Percentiles rank a stretch among this genome's conserved stretches.
These are phyloP conservation scores for Leptinotarsa defecta DNA, from an alignment of 1,140 invertebrate species.

Conservation along the genomic window DNA sequence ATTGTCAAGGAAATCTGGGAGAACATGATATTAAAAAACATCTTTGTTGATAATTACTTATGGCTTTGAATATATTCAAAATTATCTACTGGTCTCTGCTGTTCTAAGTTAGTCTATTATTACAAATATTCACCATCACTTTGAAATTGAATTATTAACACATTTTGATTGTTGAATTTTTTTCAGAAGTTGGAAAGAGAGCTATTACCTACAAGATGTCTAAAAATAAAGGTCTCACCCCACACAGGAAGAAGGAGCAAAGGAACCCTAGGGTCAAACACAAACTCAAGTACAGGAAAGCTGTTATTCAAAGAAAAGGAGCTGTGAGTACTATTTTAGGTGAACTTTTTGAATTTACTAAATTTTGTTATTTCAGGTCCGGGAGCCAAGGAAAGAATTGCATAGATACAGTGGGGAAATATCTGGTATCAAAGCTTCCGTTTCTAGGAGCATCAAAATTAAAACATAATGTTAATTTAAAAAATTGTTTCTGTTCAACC, in stretches of 20 bases:
- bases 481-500: too few relatives aligned
- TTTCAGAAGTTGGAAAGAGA: constrained; percentile 63
- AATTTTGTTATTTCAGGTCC: constrained; percentile 62
- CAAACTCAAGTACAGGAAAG: constrained; percentile 88
- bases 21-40: too few relatives aligned
- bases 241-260: constrained; percentile 85
- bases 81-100: too few relatives aligned
- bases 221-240: constrained; percentile 93
- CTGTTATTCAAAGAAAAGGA: constrained; percentile 86
- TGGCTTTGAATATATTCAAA: too few relatives aligned
- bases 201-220: constrained; percentile 90
- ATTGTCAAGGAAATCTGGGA: too few relatives aligned
- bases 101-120: too few relatives aligned
- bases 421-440: constrained; percentile 86
- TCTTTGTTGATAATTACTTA: too few relatives aligned
- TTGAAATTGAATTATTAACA: too few relatives aligned
- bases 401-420: constrained; percentile 85
- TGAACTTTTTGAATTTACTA: neutral
- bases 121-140: too few relatives aligned
- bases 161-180: neutral
- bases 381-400: constrained; percentile 78
- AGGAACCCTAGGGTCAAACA: constrained; percentile 94
- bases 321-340: constrained; percentile 63
- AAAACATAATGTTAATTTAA: constrained; percentile 60
- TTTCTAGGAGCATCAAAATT: constrained; percentile 85